Evolutionary conservation across 2,113 vertebrate genomes (phyloP).

Genomic region (Casuarius casuarius): DNA sequence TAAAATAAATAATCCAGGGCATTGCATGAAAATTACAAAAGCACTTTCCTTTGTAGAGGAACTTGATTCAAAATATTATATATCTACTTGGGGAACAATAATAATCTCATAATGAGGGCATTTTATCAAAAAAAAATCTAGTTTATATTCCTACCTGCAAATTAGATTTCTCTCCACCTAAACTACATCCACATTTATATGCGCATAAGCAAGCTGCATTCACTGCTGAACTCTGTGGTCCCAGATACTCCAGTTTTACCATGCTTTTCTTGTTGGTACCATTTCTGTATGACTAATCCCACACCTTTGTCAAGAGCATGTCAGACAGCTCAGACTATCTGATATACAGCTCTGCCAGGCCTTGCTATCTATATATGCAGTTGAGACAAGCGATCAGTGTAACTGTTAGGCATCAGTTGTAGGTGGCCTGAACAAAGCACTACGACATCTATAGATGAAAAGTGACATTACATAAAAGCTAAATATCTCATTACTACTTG

Average conservation of each 20-base stretch:
- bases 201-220: background rate
- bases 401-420: background rate
- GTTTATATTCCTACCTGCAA: background rate
- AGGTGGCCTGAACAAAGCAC: background rate
- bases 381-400: background rate
- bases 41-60: background rate
- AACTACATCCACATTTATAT: fast-evolving
- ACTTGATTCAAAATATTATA: background rate
- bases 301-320: background rate
- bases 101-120: background rate
- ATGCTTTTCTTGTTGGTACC: background rate
- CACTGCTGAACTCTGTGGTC: background rate
- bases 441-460: background rate
- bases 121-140: background rate
- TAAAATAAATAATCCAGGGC: background rate
- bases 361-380: background rate
- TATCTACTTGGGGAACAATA: background rate
- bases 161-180: background rate
- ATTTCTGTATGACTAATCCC: background rate
- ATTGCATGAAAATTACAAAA: background rate
- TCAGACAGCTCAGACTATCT: background rate
- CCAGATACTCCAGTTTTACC: background rate
- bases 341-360: background rate
- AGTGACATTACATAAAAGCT: background rate
- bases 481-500: background rate